Evolutionary conservation across 2,888 invertebrate species (phyloP), one percentile per base, ranked within the genome.

Genomic region (Agonopterix subpropinquella): DNA sequence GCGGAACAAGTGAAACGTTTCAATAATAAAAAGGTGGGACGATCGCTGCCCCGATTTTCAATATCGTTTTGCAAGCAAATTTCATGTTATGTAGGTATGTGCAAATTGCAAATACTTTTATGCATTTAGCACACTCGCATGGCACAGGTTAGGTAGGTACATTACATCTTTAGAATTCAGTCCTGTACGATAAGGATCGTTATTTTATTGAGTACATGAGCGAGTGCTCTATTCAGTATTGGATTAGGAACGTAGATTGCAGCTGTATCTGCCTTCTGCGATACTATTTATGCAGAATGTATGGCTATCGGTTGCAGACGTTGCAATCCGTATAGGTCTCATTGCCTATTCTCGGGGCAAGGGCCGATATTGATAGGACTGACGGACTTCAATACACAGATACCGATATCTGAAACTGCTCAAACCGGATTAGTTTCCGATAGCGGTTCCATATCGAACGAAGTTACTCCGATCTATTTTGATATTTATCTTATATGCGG

Each of bases 1-100:
- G 76, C 68, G 79, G 73, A 82, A 81, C 75, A 77, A 81, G 79
- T 79, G 77, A 80, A 82, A 75, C 62, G 77, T 73, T 77, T 70
- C 73, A 71, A 77, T 79, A 80, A 79, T 75, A 77, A 79, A 73
- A 76, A 77, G 77, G 77, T 72, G 70, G n/a, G 70, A 80, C 72
- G 70, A 71, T 74, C 71, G 73, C 62, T 67, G 67, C 61, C 67
- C 72, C 72, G 74, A 77, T 78, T 80, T 80, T 77, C 77, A 79
- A 80, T 79, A 80, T 70, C 75, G 70, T 74, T 75, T 71, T 71
- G 70, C 67, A 72, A 74, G 75, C 77, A 76, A 79, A 76, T 72
- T 77, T 68, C 67, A 67, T 73, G 5, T 28, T 28, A 28, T 28
- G 28, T 28, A 28, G 28, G 28, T 28, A 28, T 71, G 71, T 74